A percentile compares a stretch with the other conserved stretches of the same genome.
Conservation (phyloP, 2,113 vertebrate genomes). For the human region DNA sequence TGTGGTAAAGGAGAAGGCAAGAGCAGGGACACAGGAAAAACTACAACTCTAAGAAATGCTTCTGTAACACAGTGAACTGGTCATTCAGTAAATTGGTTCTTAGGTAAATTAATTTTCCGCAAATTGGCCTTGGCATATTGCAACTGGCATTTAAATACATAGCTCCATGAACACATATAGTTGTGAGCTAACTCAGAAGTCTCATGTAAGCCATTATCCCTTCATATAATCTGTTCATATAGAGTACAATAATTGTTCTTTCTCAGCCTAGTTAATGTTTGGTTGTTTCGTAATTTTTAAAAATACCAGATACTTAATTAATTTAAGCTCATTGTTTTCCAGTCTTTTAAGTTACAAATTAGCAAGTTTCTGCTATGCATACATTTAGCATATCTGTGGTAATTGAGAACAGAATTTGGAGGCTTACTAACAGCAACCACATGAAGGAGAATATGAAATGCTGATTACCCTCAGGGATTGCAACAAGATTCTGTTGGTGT, state of each 20-base stretch:
- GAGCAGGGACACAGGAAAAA: not conserved
- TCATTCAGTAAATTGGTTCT: not conserved
- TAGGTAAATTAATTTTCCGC: not conserved
- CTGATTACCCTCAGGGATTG: constrained; percentile 31
- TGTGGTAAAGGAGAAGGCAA: not conserved
- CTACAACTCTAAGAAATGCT: not conserved
- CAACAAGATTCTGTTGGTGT: constrained; percentile 51
- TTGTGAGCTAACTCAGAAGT: not conserved
- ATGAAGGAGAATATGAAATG: constrained; percentile 6
- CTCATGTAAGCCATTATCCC: not conserved
- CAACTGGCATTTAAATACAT: not conserved
- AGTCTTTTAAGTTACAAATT: constrained; percentile 69
- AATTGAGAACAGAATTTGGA: constrained; percentile 59
- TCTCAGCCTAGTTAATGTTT: not conserved
- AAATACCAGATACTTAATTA: constrained; percentile 52
- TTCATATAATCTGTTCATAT: not conserved
- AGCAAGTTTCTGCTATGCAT: constrained; percentile 43
- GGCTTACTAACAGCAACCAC: constrained; percentile 33
- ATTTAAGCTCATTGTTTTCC: constrained; percentile 63
- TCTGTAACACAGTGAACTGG: not conserved
- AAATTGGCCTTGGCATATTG: not conserved
- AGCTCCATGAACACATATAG: not conserved
- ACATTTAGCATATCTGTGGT: constrained; percentile 47
- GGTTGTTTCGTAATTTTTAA: constrained; percentile 26
- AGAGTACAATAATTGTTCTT: not conserved